These are phyloP conservation scores for Rynchops niger DNA, from an alignment of 2,113 vertebrate genomes.

Conservation along the genomic window DNA sequence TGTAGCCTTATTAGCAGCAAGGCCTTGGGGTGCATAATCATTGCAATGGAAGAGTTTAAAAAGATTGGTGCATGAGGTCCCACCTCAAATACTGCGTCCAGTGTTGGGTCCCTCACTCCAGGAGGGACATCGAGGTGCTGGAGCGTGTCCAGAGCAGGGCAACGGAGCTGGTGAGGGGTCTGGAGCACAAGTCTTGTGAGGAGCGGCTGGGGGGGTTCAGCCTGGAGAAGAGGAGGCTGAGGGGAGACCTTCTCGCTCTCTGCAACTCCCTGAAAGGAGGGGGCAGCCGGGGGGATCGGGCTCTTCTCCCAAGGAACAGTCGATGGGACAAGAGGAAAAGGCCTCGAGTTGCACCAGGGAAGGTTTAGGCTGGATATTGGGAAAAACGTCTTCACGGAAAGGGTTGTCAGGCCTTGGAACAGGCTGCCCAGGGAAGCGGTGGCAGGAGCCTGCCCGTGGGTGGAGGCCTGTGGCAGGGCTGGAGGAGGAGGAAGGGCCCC, in stretches of 20 bases:
- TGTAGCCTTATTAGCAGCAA: not conserved
- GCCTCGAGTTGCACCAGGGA: not conserved
- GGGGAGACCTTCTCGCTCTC: too few relatives aligned
- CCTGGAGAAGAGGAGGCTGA: too few relatives aligned
- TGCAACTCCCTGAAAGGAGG: too few relatives aligned
- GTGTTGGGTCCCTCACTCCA: not conserved
- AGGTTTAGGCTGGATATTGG: not conserved
- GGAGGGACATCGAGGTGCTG: not conserved
- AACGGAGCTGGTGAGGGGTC: too few relatives aligned
- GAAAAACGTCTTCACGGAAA: not conserved
- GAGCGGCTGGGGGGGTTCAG: too few relatives aligned
- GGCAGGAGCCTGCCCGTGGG: rapidly evolving
- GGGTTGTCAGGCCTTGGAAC: not conserved
- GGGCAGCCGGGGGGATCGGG: too few relatives aligned
- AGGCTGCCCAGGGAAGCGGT: too few relatives aligned
- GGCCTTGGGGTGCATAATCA: rapidly evolving
- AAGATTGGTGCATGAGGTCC: not conserved
- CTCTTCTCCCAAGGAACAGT: too few relatives aligned
- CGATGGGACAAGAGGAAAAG: not conserved
- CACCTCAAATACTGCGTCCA: too few relatives aligned
- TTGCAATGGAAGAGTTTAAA: rapidly evolving
- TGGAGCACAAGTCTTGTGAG: too few relatives aligned
- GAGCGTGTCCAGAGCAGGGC: too few relatives aligned
- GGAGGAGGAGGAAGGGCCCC: rapidly evolving
- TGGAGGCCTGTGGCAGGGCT: rapidly evolving